A percentile compares a stretch with the other conserved stretches of the same genome.
phyloP scores from a whole-genome alignment of 2,888 invertebrate genomes.

The Lasioglossum malachurum region DNA sequence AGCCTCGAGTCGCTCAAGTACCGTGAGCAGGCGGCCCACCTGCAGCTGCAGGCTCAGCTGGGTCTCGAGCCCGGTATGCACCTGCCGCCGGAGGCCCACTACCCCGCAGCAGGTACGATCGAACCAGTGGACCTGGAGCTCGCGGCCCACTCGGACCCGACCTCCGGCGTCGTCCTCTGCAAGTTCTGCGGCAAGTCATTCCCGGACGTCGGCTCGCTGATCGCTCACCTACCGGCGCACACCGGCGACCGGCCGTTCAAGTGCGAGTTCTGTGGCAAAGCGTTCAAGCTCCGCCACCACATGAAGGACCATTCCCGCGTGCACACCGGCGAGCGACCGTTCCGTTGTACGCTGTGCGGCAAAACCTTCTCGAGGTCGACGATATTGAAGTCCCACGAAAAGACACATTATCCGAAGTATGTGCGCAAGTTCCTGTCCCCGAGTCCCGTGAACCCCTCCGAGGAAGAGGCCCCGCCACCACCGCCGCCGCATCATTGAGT shows the following conservation, averaged over 20 bases:
- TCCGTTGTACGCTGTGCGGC: slow-evolving; percentile 95
- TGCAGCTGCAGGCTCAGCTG: slow-evolving; percentile 85
- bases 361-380: slow-evolving; percentile 96
- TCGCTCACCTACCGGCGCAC: slow-evolving; percentile 94
- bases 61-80: slow-evolving; percentile 83
- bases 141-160: slow-evolving; percentile 88
- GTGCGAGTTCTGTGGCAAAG: slow-evolving; percentile 97
- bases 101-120: slow-evolving; percentile 83
- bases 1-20: slow-evolving; percentile 95
- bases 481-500: slow-evolving; percentile 81
- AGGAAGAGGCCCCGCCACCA: slow-evolving; percentile 87
- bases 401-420: slow-evolving; percentile 96
- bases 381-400: slow-evolving; percentile 96
- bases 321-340: slow-evolving; percentile 96
- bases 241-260: slow-evolving; percentile 96
- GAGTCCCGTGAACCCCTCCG: slow-evolving; percentile 93
- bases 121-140: slow-evolving; percentile 88
- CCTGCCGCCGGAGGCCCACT: slow-evolving; percentile 83
- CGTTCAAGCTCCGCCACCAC: slow-evolving; percentile 96
- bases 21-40: slow-evolving; percentile 89
- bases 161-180: slow-evolving; percentile 92
- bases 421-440: slow-evolving; percentile 95
- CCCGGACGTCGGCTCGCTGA: slow-evolving; percentile 95
- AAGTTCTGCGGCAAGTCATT: slow-evolving; percentile 97
- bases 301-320: slow-evolving; percentile 98